A percentile compares a stretch with the other conserved stretches of the same genome.
Evolutionary conservation across 2,113 vertebrate species (phyloP).

Genomic region (Columbina picui): DNA sequence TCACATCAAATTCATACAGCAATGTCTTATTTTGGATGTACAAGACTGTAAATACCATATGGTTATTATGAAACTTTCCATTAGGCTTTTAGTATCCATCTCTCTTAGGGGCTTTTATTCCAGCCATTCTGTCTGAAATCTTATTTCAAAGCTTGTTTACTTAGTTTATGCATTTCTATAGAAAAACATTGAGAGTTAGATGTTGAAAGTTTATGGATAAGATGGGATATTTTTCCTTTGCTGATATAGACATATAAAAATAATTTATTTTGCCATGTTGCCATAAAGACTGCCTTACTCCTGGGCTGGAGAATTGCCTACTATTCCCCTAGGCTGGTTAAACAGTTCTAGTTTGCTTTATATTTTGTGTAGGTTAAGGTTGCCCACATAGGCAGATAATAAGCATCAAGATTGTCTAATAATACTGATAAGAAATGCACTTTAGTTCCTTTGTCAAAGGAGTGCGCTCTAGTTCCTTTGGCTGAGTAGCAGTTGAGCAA

Average conservation of each 20-base stretch:
- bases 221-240: background rate
- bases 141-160: background rate
- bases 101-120: background rate
- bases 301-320: background rate
- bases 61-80: background rate
- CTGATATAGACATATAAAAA: background rate
- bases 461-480: background rate
- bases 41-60: background rate
- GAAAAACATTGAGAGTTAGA: background rate
- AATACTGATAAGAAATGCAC: background rate
- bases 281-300: background rate
- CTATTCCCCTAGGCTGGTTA: background rate
- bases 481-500: background rate
- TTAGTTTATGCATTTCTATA: background rate
- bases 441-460: background rate
- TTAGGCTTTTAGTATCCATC: background rate
- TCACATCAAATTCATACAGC: background rate
- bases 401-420: background rate
- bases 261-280: background rate
- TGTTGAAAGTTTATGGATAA: background rate
- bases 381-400: background rate
- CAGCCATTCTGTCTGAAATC: background rate
- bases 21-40: background rate
- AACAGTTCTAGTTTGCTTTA: background rate
- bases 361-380: background rate